Conservation (phyloP, 2,888 invertebrate genomes). For the Catocala fraxini region DNA sequence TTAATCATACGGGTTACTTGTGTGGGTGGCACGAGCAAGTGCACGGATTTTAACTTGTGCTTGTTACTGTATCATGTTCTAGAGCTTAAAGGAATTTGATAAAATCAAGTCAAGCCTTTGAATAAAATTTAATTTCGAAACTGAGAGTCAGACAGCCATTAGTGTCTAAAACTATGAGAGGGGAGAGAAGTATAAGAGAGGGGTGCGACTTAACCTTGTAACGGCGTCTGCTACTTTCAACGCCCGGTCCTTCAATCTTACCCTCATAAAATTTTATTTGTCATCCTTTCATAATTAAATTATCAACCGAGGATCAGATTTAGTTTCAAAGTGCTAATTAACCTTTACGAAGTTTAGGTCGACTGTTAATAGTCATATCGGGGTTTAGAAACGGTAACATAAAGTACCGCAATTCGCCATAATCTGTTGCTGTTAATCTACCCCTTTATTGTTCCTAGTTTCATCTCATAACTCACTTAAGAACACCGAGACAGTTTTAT, state of each 20-base stretch:
- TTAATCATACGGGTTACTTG: no score
- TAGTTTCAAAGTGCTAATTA: constrained; percentile 38
- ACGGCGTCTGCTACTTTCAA: constrained; percentile 1
- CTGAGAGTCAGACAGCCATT: neutral
- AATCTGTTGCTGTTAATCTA: constrained; percentile 56
- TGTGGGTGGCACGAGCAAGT: no score
- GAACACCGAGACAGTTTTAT: constrained; percentile 41
- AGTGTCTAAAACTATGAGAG: constrained; percentile 12
- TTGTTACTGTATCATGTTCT: no score
- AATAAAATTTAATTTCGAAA: constrained; percentile 5
- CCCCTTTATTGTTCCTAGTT: constrained; percentile 56
- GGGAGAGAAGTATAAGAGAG: no score
- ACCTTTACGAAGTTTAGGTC: constrained; percentile 32
- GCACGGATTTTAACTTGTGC: no score
- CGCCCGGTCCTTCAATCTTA: constrained; percentile 13
- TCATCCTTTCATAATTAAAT: constrained; percentile 17
- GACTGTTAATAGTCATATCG: constrained; percentile 32
- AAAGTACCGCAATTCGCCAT: constrained; percentile 49
- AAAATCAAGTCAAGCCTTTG: no score
- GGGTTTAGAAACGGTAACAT: constrained; percentile 39
- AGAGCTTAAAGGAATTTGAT: no score
- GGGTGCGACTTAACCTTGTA: constrained; percentile 1
- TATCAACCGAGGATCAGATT: constrained; percentile 30
- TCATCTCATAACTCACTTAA: constrained; percentile 50
- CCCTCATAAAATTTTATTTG: constrained; percentile 13